Base-by-base conservation (phyloP, 2,888 invertebrate genomes). In the Orthosia incerta region DNA sequence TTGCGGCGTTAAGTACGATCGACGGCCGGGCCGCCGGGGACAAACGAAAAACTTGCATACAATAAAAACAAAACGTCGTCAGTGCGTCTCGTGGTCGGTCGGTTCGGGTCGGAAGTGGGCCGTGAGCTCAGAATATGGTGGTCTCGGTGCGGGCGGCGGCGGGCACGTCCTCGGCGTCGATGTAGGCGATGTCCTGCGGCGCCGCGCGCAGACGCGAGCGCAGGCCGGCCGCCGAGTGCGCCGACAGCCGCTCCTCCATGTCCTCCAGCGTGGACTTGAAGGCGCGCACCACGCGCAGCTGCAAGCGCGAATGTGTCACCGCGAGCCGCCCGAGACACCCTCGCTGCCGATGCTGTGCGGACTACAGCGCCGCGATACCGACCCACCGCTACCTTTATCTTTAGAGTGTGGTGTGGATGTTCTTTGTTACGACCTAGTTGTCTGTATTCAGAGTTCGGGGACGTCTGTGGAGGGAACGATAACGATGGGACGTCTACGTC, bases 241-340 rank as follows among this genome's bases (percentile, higher is more conserved):
- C 98, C 96, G 99, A 99, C 96, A 99, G 99, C 93, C 99, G 98
- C 97, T 99, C 99, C 97, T 99, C 99, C 97, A 99, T 97, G 97
- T 99, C 99, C 98, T 99, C 99, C 97, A 99, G 97, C 94, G 98
- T 99, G 93, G 99, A 99, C 97, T 98, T 99, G 98, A 99, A 99
- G 96, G 99, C 99, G 97, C 99, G 99, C 97, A 99, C 99, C 97
- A 99, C 99, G 97, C 99, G 99, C 97, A 99, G 98, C 99, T 99
- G 99, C 97, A 98, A 98, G 80, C 66, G 57, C 80, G 74, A 26
- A 13, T 74, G 71, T 84, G 71, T 80, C 65, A 79, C 83, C 68
- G 74, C 81, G 57, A 39, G 39, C 39, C 13, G 64, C 80, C 75
- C 77, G 64, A 57, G 60, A 62, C 61, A 65, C 72, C 86, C 79